phyloP scores from a whole-genome alignment of 2,888 invertebrate genomes.

The Teleogryllus oceanicus region DNA sequence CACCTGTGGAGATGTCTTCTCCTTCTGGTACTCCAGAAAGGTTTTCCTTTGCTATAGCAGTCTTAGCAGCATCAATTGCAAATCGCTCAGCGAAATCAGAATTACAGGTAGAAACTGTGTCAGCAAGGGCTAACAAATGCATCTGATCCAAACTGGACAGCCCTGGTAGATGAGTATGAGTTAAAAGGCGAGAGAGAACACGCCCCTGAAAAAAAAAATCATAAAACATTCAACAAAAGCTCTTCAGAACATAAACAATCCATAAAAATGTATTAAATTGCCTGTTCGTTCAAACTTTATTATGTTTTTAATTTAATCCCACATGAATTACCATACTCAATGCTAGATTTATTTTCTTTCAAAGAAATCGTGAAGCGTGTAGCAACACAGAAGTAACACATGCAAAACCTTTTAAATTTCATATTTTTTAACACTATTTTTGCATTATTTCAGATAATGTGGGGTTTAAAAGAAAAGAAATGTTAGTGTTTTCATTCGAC shows the following conservation, averaged over 20 bases:
- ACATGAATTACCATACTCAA: too few relatives aligned
- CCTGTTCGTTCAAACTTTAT: neutral
- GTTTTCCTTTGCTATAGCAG: slow-evolving; percentile 64
- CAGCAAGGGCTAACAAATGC: slow-evolving; percentile 97
- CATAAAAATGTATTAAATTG: neutral
- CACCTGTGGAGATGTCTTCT: slow-evolving; percentile 55
- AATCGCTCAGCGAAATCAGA: slow-evolving; percentile 82
- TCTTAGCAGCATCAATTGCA: slow-evolving; percentile 65
- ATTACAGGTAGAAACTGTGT: slow-evolving; percentile 93
- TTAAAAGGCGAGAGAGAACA: slow-evolving; percentile 81
- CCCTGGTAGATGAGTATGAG: slow-evolving; percentile 92
- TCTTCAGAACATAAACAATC: neutral
- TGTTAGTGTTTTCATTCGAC: too few relatives aligned
- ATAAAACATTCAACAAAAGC: neutral
- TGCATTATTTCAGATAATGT: too few relatives aligned
- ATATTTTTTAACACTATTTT: too few relatives aligned
- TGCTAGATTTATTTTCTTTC: too few relatives aligned
- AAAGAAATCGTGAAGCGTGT: neutral
- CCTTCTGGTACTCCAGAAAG: slow-evolving; percentile 56
- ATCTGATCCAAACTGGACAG: slow-evolving; percentile 96
- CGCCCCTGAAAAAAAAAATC: slow-evolving; percentile 54
- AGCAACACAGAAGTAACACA: neutral
- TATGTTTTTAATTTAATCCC: neutral
- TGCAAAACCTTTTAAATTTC: neutral
- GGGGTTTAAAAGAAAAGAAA: too few relatives aligned